These are phyloP conservation scores for Entelurus aequoreus DNA, from an alignment of 2,113 vertebrate genomes.

Conservation along the genomic window DNA sequence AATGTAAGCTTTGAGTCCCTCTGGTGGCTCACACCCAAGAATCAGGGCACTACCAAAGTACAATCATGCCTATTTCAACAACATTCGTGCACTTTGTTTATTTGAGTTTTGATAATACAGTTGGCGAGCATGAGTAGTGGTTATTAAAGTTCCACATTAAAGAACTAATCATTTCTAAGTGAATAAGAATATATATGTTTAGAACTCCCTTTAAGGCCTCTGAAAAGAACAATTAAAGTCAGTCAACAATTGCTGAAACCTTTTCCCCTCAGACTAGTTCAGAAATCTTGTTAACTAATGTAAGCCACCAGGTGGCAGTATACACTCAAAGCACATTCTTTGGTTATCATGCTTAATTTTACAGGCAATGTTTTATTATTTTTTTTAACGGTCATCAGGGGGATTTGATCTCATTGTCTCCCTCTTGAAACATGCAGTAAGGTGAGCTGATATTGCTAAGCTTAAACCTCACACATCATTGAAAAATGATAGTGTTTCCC, in stretches of 20 bases:
- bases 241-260: neutral
- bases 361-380: neutral
- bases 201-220: no score
- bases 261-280: neutral
- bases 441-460: neutral
- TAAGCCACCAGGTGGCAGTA: conserved; percentile 41
- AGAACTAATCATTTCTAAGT: conserved; percentile 1
- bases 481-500: neutral
- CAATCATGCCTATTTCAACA: neutral
- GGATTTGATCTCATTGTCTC: neutral
- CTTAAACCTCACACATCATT: no score
- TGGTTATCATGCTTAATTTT: neutral
- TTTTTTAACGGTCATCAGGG: neutral
- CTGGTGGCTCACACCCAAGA: conserved; percentile 27
- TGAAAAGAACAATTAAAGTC: no score
- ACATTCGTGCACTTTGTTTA: neutral
- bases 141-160: conserved; percentile 1
- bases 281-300: neutral
- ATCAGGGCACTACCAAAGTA: no score
- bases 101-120: conserved; percentile 6
- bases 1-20: conserved; percentile 38
- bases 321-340: conserved; percentile 7
- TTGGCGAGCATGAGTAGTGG: conserved; percentile 14
- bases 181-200: no score
- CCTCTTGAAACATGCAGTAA: neutral